Evolutionary conservation across 2,797 vertebrate genomes (phyloP).

Genomic region (Leptodactylus fallax): DNA sequence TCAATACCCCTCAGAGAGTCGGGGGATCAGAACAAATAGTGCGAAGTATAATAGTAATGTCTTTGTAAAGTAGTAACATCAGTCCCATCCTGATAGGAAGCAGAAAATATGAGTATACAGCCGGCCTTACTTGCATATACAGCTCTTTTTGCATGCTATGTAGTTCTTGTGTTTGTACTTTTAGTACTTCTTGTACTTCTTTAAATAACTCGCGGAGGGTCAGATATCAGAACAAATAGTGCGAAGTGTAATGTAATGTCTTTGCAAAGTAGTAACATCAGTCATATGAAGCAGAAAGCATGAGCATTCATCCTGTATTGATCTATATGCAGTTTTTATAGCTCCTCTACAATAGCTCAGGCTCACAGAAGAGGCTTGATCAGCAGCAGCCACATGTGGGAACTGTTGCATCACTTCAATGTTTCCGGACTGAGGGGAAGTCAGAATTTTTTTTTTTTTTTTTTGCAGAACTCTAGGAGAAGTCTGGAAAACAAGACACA

Average conservation of each 20-base stretch:
- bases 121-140: not conserved
- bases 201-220: not conserved
- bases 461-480: slow-evolving; percentile 41
- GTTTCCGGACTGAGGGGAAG: slow-evolving; percentile 71
- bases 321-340: not conserved
- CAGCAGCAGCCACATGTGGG: slow-evolving; percentile 77
- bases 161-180: not conserved
- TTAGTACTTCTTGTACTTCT: not conserved
- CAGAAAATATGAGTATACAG: too few relatives aligned
- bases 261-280: not conserved
- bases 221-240: not conserved
- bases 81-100: too few relatives aligned
- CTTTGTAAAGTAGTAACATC: too few relatives aligned
- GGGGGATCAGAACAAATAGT: too few relatives aligned
- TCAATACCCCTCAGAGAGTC: too few relatives aligned
- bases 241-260: not conserved
- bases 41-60: too few relatives aligned
- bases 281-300: not conserved
- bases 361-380: slow-evolving; percentile 3
- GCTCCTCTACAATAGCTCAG: not conserved
- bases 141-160: too few relatives aligned
- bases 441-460: slow-evolving; percentile 56
- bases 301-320: slow-evolving; percentile 11
- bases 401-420: slow-evolving; percentile 77
- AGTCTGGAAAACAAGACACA: slow-evolving; percentile 50